Conservation (phyloP, 1,140 invertebrate species). For the Heliothis virescens region DNA sequence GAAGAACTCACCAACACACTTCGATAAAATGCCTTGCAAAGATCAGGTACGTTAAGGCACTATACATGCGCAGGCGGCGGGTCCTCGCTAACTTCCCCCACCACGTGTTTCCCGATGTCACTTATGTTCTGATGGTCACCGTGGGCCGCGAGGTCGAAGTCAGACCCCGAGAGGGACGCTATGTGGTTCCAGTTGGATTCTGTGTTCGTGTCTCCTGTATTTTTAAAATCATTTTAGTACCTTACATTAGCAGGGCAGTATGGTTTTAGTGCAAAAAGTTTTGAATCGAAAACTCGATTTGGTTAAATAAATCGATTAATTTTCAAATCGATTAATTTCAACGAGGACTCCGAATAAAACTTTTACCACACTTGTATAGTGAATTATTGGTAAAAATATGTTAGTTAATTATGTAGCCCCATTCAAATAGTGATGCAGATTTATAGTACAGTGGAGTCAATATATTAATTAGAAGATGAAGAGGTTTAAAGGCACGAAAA, state of each 20-base stretch:
- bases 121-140: constrained; percentile 72
- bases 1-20: no score
- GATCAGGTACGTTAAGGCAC: constrained; percentile 5
- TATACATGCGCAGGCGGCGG: constrained; percentile 71
- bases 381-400: no score
- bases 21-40: no score
- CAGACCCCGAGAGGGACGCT: constrained; percentile 87
- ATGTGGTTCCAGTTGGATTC: constrained; percentile 86
- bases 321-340: not conserved
- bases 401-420: no score
- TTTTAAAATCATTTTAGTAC: constrained; percentile 10
- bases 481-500: no score
- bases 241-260: not conserved
- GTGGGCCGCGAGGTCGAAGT: constrained; percentile 88
- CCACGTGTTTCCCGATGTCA: constrained; percentile 65
- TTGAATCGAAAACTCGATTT: not conserved
- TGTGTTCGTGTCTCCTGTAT: constrained; percentile 55
- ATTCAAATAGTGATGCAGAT: no score
- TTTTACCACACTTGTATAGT: no score
- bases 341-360: no score
- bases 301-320: not conserved
- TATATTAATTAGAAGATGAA: no score
- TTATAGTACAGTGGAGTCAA: no score
- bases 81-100: constrained; percentile 50
- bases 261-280: not conserved